Evolutionary conservation across 2,113 vertebrate species (phyloP).

Genomic region (Rhinichthys klamathensis): DNA sequence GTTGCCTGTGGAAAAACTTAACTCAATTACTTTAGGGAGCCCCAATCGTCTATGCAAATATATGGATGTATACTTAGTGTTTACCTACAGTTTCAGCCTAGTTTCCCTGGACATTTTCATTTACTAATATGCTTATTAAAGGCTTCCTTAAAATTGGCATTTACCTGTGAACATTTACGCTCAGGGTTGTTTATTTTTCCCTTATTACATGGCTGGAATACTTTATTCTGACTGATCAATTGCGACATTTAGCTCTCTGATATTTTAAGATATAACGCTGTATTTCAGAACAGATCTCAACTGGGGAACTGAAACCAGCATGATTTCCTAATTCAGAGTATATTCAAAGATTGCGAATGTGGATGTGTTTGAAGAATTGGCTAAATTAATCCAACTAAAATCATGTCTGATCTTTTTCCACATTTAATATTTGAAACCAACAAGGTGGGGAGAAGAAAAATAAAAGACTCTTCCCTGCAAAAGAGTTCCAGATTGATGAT

Average conservation of each 20-base stretch:
- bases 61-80: conserved; percentile 42
- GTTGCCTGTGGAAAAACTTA: conserved; percentile 37
- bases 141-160: neutral
- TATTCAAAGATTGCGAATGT: neutral
- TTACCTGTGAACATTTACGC: conserved; percentile 1
- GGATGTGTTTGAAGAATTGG: neutral
- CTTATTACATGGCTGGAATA: neutral
- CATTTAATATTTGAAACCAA: neutral
- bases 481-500: too few relatives aligned
- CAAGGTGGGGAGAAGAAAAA: too few relatives aligned
- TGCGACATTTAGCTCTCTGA: neutral
- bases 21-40: conserved; percentile 45
- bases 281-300: neutral
- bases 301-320: neutral
- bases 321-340: neutral
- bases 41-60: conserved; percentile 47
- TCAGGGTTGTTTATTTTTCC: neutral
- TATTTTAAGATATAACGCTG: neutral
- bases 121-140: conserved; percentile 26
- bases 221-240: neutral
- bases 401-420: neutral
- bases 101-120: conserved; percentile 11
- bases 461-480: too few relatives aligned
- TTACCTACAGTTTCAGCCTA: conserved; percentile 20
- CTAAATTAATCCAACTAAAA: neutral